Percentiles rank a stretch among this genome's conserved stretches.
These are phyloP conservation scores for Telmatochromis brachygnathus DNA, from an alignment of 2,113 vertebrate genomes.

Conservation along the genomic window DNA sequence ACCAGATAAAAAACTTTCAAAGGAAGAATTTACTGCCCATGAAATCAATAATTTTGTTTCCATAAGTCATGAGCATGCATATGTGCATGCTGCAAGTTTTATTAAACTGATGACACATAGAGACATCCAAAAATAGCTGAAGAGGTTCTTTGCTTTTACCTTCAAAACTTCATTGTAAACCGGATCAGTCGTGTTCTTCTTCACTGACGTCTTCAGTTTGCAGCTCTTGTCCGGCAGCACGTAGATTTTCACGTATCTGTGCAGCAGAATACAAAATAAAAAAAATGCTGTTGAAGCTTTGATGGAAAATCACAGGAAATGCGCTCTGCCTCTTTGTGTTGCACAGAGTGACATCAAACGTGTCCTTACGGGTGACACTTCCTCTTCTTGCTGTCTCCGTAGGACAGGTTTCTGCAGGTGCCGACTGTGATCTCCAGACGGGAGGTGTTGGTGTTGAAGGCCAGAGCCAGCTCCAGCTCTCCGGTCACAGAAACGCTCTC, in stretches of 20 bases:
- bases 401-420: conserved; percentile 77
- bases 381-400: conserved; percentile 78
- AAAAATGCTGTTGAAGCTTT: neutral
- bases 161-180: conserved; percentile 81
- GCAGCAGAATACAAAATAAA: neutral
- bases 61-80: neutral
- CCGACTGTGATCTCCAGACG: conserved; percentile 79
- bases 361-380: conserved; percentile 86
- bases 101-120: neutral
- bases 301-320: neutral
- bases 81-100: neutral
- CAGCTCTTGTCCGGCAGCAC: conserved; percentile 77
- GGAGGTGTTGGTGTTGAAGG: conserved; percentile 66
- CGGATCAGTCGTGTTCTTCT: conserved; percentile 79
- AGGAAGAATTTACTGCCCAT: neutral
- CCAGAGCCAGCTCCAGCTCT: conserved; percentile 81
- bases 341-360: neutral
- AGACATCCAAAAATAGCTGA: neutral
- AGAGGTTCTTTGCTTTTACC: conserved; percentile 58
- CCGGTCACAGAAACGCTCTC: conserved; percentile 67
- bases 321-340: neutral
- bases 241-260: conserved; percentile 84
- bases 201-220: conserved; percentile 83
- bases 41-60: neutral
- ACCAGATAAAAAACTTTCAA: neutral